Evolutionary conservation across 2,797 vertebrate species (phyloP).

Genomic region (Hippocampus kuda): DNA sequence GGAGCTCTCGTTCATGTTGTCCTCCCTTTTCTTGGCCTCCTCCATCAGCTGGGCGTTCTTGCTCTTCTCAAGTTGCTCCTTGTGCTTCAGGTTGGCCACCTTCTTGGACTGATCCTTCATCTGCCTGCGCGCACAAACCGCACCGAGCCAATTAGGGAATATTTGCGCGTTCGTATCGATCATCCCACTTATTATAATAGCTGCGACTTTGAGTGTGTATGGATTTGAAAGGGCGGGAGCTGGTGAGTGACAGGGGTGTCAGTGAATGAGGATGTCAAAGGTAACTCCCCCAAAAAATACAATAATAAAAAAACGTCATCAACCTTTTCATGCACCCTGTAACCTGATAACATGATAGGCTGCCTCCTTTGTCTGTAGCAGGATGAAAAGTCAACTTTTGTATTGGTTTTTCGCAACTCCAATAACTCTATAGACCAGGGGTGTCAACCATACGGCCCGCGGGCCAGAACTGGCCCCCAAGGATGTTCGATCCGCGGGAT

Average conservation of each 20-base stretch:
- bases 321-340: background rate
- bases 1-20: conserved; percentile 85
- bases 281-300: no score
- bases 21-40: conserved; percentile 84
- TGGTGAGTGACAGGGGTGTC: background rate
- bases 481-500: no score
- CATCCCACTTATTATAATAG: no score
- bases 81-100: conserved; percentile 90
- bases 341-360: background rate
- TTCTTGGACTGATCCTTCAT: conserved; percentile 95
- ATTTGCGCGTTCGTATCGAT: no score
- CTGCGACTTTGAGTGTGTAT: no score
- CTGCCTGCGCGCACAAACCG: conserved; percentile 64
- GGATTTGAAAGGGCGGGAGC: background rate
- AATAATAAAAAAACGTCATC: no score
- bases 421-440: background rate
- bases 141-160: background rate
- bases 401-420: background rate
- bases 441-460: no score
- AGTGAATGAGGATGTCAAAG: background rate
- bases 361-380: background rate
- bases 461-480: no score
- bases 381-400: background rate
- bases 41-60: conserved; percentile 87
- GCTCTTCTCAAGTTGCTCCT: conserved; percentile 92